phyloP scores from a whole-genome alignment of 2,888 invertebrate species.

The Lasioglossum marginatum region DNA sequence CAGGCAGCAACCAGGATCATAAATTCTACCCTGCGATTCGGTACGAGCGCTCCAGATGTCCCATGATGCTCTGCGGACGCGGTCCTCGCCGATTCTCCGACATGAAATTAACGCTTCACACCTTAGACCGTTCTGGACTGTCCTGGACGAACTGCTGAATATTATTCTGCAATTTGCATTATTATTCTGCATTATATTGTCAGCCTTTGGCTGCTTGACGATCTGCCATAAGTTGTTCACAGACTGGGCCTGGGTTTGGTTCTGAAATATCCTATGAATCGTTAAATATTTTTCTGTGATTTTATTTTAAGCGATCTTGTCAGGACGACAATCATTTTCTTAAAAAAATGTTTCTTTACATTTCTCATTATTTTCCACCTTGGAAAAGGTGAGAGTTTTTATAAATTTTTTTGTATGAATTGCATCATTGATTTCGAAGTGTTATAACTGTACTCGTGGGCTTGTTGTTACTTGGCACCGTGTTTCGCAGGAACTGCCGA shows the following conservation, averaged over 20 bases:
- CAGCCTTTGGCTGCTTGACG: neutral
- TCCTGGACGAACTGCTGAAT: neutral
- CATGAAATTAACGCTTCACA: neutral
- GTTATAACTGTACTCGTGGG: neutral
- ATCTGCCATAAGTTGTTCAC: neutral
- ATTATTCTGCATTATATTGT: neutral
- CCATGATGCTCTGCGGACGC: neutral
- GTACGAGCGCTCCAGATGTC: slow-evolving; percentile 2
- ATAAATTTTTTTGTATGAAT: neutral
- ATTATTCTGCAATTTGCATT: neutral
- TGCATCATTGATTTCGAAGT: neutral
- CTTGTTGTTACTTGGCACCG: neutral
- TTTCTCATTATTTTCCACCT: no score
- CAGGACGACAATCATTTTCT: no score
- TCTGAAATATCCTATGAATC: neutral
- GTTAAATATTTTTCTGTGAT: neutral
- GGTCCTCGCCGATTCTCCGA: neutral
- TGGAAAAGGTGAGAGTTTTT: no score
- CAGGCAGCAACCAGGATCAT: slow-evolving; percentile 1
- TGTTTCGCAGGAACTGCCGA: neutral
- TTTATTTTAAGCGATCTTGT: no score
- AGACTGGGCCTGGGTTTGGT: neutral
- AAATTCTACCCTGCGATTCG: neutral
- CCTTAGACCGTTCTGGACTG: neutral
- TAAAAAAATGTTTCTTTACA: no score